These are phyloP conservation scores for Dermolepida albohirtum DNA, from an alignment of 2,888 invertebrate genomes.

Conservation along the genomic window DNA sequence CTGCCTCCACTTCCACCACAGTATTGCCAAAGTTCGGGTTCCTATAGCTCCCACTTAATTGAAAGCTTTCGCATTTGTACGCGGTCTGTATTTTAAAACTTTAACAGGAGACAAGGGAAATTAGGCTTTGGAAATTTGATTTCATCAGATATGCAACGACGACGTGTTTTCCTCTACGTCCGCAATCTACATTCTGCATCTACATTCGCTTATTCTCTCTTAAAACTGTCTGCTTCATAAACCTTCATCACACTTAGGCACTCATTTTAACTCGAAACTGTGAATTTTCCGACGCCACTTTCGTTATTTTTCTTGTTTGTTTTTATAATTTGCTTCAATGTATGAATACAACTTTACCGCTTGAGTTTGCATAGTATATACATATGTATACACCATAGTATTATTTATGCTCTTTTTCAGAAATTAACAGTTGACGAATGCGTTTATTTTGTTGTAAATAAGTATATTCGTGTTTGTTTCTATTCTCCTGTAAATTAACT, in stretches of 20 bases:
- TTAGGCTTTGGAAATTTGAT: conserved; percentile 42
- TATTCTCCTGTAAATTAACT: no score
- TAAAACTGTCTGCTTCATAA: conserved; percentile 24
- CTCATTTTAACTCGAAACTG: conserved; percentile 8
- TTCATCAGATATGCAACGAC: conserved; percentile 30
- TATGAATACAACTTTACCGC: neutral
- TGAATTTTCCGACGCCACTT: conserved; percentile 9
- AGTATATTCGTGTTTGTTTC: no score
- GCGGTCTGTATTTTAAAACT: conserved; percentile 34
- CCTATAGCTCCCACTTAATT: conserved; percentile 10
- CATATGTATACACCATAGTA: neutral
- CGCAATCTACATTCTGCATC: conserved; percentile 1
- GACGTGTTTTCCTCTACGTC: conserved; percentile 18
- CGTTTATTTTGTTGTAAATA: no score
- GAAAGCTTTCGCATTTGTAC: conserved; percentile 19
- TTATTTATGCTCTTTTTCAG: no score
- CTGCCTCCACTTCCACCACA: neutral
- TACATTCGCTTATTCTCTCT: neutral
- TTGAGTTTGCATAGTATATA: neutral
- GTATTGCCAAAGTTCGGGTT: neutral
- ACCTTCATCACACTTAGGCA: conserved; percentile 29
- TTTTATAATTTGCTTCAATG: conserved; percentile 16
- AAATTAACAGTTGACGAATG: no score
- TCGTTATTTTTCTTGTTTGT: neutral
- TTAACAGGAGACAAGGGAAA: conserved; percentile 39